Evolutionary conservation across 2,888 invertebrate genomes (phyloP), one percentile per base, ranked within the genome.

Genomic region (Charanyca ferruginea): DNA sequence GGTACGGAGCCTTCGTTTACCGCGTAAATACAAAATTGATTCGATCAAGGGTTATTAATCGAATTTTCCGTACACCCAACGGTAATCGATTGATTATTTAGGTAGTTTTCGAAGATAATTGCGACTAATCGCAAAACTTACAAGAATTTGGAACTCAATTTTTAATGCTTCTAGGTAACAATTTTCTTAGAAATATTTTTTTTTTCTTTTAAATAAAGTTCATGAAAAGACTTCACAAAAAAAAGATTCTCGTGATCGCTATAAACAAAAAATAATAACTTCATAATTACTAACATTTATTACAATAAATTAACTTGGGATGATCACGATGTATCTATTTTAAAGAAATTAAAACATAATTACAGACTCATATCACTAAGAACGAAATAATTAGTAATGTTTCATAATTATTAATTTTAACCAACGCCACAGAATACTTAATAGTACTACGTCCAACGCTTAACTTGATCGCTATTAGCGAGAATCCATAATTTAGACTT

Each of bases 11-110:
- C 73, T 70, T 80, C 89, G 85, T 87, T 90, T 89, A 89, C 87
- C 86, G 87, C 79, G 85, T 86, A 89, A 87, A 85, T 85, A 85
- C 88, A 76, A 87, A 87, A 90, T 90, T 87, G 88, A 89, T 90
- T 89, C 87, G 85, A 87, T 79, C 73, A 70, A 84, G 84, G 85
- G 82, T 87, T 86, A 85, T 88, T 85, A 87, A 90, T 90, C 85
- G 87, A 89, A 87, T 88, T 86, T 87, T 86, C 87, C 85, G 85
- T 74, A 79, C 70, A 79, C 70, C 70, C 80, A 71, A 75, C 80
- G 73, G 72, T 81, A 84, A 84, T 86, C 79, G 73, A 77, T 72
- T 78, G 69, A 67, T 79, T 78, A 81, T 71, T 77, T 72, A 66
- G 73, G 66, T 73, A 78, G 60, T 72, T 73, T 69, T 62, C 55